Evolutionary conservation across 2,888 invertebrate genomes (phyloP).

Genomic region (Agrotis segetum): DNA sequence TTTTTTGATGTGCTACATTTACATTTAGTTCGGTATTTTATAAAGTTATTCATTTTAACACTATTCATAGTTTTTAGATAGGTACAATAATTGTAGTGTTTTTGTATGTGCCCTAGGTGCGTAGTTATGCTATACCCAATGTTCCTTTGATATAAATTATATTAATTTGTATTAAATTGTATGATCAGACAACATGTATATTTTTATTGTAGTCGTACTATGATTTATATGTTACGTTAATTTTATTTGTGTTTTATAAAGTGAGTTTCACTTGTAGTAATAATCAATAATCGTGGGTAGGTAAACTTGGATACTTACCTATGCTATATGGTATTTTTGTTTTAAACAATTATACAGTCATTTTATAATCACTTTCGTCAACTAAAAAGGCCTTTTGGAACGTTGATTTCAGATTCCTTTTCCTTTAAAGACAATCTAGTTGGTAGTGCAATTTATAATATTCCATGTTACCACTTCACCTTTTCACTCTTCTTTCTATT

Average conservation of each 20-base stretch:
- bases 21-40: conserved; percentile 72
- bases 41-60: conserved; percentile 62
- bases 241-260: conserved; percentile 49
- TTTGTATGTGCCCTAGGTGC: conserved; percentile 71
- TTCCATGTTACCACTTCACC: background rate
- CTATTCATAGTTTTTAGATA: conserved; percentile 63
- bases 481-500: too few relatives aligned
- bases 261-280: conserved; percentile 52
- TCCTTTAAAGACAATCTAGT: background rate
- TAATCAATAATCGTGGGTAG: conserved; percentile 13
- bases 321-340: background rate
- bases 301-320: too few relatives aligned
- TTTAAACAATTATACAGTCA: background rate
- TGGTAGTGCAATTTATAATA: conserved; percentile 13
- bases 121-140: conserved; percentile 68
- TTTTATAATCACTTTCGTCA: conserved; percentile 8
- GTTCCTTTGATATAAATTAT: conserved; percentile 74
- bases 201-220: conserved; percentile 54
- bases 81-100: conserved; percentile 65
- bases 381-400: conserved; percentile 31
- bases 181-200: conserved; percentile 63
- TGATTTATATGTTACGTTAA: conserved; percentile 62
- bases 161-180: conserved; percentile 68
- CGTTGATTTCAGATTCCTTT: conserved; percentile 21
- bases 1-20: conserved; percentile 80